A percentile compares a stretch with the other conserved stretches of the same genome.
Conservation (phyloP, 2,113 vertebrate genomes). For the Bubo scandiacus region DNA sequence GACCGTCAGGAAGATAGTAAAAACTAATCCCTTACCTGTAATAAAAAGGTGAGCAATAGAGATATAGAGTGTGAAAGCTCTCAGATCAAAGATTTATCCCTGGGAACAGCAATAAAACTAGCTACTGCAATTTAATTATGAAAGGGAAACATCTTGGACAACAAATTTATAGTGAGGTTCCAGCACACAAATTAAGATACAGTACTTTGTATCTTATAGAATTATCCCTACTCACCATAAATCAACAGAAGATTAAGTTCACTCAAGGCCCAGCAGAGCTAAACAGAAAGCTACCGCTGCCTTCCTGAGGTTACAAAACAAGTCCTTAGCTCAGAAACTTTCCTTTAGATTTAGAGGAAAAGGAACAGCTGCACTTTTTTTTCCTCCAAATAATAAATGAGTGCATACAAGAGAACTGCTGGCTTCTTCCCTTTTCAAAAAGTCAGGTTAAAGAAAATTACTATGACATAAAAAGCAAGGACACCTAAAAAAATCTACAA, state of each 20-base stretch:
- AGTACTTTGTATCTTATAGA: conserved; percentile 43
- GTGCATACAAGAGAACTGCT: background rate
- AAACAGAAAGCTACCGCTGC: background rate
- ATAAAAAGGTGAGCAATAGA: conserved; percentile 69
- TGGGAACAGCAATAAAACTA: conserved; percentile 69
- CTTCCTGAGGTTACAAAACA: background rate
- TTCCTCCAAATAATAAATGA: background rate
- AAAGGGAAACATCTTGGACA: conserved; percentile 63
- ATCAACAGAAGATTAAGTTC: conserved; percentile 43
- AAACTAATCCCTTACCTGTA: conserved; percentile 59
- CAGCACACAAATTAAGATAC: conserved; percentile 69
- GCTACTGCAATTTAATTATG: conserved; percentile 75
- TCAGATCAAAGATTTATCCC: conserved; percentile 72
- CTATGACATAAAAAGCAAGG: background rate
- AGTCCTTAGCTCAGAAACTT: background rate
- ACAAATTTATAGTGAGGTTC: conserved; percentile 66
- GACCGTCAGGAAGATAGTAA: conserved; percentile 24
- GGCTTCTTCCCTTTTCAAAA: background rate
- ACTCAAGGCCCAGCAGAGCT: background rate
- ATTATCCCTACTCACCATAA: conserved; percentile 58
- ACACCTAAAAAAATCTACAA: background rate
- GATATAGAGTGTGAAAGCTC: conserved; percentile 49
- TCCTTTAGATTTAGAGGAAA: background rate
- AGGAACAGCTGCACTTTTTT: background rate
- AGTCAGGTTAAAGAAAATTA: background rate